phyloP scores from a whole-genome alignment of 2,888 invertebrate genomes.

The Drosophila recens region DNA sequence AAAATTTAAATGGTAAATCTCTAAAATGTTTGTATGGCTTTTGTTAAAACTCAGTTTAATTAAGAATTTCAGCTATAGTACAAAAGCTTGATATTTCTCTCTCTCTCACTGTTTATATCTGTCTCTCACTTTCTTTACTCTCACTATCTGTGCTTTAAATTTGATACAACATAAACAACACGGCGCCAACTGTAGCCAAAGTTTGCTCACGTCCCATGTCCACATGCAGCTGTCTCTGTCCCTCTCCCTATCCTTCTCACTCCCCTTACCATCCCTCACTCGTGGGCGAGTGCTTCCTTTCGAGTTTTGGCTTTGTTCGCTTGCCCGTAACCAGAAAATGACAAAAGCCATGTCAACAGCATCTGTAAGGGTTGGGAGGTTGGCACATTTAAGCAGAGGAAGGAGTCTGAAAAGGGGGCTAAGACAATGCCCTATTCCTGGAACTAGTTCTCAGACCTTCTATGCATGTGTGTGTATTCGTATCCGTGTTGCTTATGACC shows the following conservation, averaged over 20 bases:
- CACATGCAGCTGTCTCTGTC: slow-evolving; percentile 36
- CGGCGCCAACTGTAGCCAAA: slow-evolving; percentile 61
- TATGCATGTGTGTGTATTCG: slow-evolving; percentile 29
- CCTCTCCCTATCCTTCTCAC: neutral
- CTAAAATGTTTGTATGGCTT: neutral
- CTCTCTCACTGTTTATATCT: neutral
- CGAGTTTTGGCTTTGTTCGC: slow-evolving; percentile 66
- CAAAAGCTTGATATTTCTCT: neutral
- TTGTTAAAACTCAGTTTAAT: neutral
- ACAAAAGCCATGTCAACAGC: slow-evolving; percentile 79
- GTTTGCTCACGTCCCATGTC: slow-evolving; percentile 58
- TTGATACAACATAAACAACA: slow-evolving; percentile 67
- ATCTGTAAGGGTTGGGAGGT: slow-evolving; percentile 61
- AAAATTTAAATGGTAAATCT: neutral
- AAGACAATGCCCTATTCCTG: slow-evolving; percentile 61
- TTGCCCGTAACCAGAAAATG: slow-evolving; percentile 78
- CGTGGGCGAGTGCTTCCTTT: slow-evolving; percentile 37
- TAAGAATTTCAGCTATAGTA: slow-evolving; percentile 1
- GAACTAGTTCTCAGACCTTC: neutral
- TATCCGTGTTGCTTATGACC: slow-evolving; percentile 68
- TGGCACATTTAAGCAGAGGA: slow-evolving; percentile 17
- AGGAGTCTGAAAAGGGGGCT: slow-evolving; percentile 15
- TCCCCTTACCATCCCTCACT: neutral
- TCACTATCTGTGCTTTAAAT: slow-evolving; percentile 40
- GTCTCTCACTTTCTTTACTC: neutral